A percentile compares a stretch with the other conserved stretches of the same genome.
Conservation (phyloP, 1,140 invertebrate genomes). For the Drosophila kikkawai region DNA sequence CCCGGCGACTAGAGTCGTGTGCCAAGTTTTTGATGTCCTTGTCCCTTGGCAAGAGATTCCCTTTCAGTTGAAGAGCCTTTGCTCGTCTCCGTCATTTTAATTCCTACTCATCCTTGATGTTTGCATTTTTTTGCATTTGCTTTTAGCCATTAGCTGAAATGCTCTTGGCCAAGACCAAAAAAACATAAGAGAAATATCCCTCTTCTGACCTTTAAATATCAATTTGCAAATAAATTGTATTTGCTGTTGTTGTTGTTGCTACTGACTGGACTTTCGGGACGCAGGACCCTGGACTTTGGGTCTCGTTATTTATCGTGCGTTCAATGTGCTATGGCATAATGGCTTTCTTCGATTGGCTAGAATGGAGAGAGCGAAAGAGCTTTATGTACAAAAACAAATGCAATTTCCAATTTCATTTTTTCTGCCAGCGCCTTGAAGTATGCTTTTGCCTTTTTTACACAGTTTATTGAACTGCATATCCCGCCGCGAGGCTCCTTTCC, state of each 20-base stretch:
- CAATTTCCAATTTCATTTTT: constrained; percentile 62
- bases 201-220: constrained; percentile 77
- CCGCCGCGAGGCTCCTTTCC: constrained; percentile 37
- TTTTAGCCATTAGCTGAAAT: constrained; percentile 55
- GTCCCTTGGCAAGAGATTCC: constrained; percentile 42
- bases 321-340: constrained; percentile 75
- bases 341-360: constrained; percentile 73
- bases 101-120: constrained; percentile 51
- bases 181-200: constrained; percentile 9
- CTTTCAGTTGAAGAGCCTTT: constrained; percentile 46
- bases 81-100: constrained; percentile 49
- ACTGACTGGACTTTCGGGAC: constrained; percentile 7
- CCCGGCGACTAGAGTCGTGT: background rate
- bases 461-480: constrained; percentile 75
- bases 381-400: constrained; percentile 56
- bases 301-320: constrained; percentile 67
- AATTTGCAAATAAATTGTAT: constrained; percentile 83
- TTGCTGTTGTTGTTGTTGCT: constrained; percentile 50
- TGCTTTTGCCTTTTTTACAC: constrained; percentile 43
- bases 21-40: constrained; percentile 36
- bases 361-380: constrained; percentile 14
- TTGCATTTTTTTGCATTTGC: constrained; percentile 44
- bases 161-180: background rate
- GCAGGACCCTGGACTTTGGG: constrained; percentile 28
- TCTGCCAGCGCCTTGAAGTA: constrained; percentile 56